Percentiles rank a stretch among this genome's conserved stretches.
These are phyloP conservation scores for Biston betularia DNA, from an alignment of 2,888 invertebrate genomes.

Conservation along the genomic window DNA sequence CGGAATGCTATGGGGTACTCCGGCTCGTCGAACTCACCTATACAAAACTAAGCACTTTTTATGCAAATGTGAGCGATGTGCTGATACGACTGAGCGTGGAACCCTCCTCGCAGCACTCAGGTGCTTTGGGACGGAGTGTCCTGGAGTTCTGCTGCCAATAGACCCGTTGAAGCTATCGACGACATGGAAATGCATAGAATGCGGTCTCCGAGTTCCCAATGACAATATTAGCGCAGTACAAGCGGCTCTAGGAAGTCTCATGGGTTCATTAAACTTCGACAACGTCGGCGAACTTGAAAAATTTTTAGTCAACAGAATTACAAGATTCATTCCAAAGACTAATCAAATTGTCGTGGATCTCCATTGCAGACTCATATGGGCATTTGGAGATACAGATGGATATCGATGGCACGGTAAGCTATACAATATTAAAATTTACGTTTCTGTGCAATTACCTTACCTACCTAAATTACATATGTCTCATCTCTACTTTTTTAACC, in stretches of 20 bases:
- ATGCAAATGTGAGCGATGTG: slow-evolving; percentile 88
- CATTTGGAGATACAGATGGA: slow-evolving; percentile 85
- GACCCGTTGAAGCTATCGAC: slow-evolving; percentile 82
- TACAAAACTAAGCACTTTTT: slow-evolving; percentile 89
- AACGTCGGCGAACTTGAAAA: slow-evolving; percentile 83
- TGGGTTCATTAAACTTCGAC: slow-evolving; percentile 80
- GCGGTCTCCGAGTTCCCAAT: slow-evolving; percentile 76
- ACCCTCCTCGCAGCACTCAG: slow-evolving; percentile 85
- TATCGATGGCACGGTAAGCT: slow-evolving; percentile 86
- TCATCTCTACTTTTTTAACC: too few relatives aligned
- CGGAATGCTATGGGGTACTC: slow-evolving; percentile 89
- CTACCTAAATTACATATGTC: too few relatives aligned
- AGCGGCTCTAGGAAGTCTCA: slow-evolving; percentile 83
- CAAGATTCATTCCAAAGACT: slow-evolving; percentile 83
- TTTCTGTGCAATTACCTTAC: too few relatives aligned
- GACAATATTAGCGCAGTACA: slow-evolving; percentile 82
- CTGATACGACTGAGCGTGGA: slow-evolving; percentile 89
- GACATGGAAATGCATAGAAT: slow-evolving; percentile 87
- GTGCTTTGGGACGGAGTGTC: slow-evolving; percentile 82
- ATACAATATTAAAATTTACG: neutral
- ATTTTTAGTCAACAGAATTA: slow-evolving; percentile 84
- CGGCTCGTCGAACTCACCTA: slow-evolving; percentile 87
- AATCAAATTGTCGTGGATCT: slow-evolving; percentile 88
- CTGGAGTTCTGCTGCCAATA: slow-evolving; percentile 85
- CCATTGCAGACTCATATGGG: slow-evolving; percentile 88